Conservation (phyloP, 1,140 invertebrate species). For the Rhizoglyphus robini region DNA sequence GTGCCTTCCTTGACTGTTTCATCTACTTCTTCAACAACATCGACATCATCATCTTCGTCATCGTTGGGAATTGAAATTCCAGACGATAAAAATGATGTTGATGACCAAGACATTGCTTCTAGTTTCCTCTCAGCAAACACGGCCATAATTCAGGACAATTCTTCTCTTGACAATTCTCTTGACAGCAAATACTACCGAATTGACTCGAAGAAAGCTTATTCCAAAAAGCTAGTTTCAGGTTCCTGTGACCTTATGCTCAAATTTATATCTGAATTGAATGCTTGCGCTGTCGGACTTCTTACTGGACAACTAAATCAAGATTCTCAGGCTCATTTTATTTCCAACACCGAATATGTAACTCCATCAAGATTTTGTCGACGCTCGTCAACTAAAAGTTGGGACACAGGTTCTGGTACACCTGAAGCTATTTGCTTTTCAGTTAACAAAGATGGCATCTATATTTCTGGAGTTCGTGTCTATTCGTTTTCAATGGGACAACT, state of each 20-base stretch:
- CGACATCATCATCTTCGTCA: conserved; percentile 1
- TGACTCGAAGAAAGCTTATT: conserved; percentile 18
- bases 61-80: background rate
- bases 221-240: conserved; percentile 54
- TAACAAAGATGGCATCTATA: conserved; percentile 69
- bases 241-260: conserved; percentile 71
- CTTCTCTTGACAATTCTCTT: too few relatives aligned
- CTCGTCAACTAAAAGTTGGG: conserved; percentile 80
- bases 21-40: background rate
- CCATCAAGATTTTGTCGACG: conserved; percentile 77
- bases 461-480: conserved; percentile 78
- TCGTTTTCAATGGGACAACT: conserved; percentile 60
- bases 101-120: background rate
- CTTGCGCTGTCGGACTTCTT: conserved; percentile 45
- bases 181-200: too few relatives aligned
- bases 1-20: background rate
- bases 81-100: background rate
- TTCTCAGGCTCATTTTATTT: background rate
- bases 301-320: background rate
- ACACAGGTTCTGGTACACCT: conserved; percentile 87
- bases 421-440: conserved; percentile 92
- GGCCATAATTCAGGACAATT: too few relatives aligned
- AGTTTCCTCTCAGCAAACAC: background rate
- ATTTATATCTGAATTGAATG: conserved; percentile 73
- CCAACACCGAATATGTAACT: conserved; percentile 58